Conservation (phyloP, 2,797 vertebrate genomes). For the Tachyglossus aculeatus region DNA sequence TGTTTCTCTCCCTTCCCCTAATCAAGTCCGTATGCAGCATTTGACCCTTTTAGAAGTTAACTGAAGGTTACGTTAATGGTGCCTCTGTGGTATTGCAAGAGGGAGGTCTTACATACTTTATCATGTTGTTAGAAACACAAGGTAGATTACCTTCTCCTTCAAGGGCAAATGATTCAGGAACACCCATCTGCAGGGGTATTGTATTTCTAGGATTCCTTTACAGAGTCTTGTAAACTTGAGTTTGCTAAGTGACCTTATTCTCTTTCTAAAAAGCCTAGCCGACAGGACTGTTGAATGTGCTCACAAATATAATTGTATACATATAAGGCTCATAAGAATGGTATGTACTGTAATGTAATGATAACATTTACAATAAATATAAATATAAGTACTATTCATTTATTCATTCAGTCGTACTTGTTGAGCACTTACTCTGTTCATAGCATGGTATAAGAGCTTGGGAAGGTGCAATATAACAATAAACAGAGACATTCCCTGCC, state of each 20-base stretch:
- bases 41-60: constrained; percentile 32
- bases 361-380: too few relatives aligned
- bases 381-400: too few relatives aligned
- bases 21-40: constrained; percentile 32
- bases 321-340: too few relatives aligned
- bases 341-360: too few relatives aligned
- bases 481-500: too few relatives aligned
- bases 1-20: constrained; percentile 18
- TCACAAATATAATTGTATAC: too few relatives aligned
- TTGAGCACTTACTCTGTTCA: too few relatives aligned
- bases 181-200: background rate
- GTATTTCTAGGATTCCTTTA: constrained; percentile 39
- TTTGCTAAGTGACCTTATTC: background rate
- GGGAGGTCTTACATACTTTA: constrained; percentile 7
- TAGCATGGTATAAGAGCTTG: too few relatives aligned
- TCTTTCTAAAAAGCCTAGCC: background rate
- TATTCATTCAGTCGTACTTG: too few relatives aligned
- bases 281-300: too few relatives aligned
- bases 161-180: constrained; percentile 17
- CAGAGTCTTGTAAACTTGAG: background rate
- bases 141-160: constrained; percentile 17
- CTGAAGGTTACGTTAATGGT: constrained; percentile 29
- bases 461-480: too few relatives aligned
- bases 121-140: constrained; percentile 32
- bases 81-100: background rate